Base-by-base conservation (phyloP, 2,888 invertebrate species). In the Melinopterus prodromus region DNA sequence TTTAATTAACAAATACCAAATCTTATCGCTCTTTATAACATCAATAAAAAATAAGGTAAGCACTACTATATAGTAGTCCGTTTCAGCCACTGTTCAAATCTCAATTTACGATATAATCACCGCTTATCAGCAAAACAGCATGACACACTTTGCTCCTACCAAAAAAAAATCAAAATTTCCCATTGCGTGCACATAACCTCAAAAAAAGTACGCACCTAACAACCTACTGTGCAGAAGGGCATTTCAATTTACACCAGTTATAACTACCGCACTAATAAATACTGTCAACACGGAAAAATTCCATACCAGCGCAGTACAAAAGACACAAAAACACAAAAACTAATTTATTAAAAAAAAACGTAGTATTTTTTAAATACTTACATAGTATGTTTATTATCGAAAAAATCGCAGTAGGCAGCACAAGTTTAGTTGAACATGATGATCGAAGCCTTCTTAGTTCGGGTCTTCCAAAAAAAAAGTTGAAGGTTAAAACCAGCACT, bases 241-340 rank as follows among this genome's bases (percentile, higher is more conserved):
- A 86, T 86, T 86, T 86, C 85, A 86, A 87, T 88, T 87, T 86
- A 85, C 87, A 86, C 85, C 83, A 84, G 84, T 86, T 86, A 85
- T 83, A 82, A 82, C 36, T 69, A 26, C 77, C 9, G 71, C 70
- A 77, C 53, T 81, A 81, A 81, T 77, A 75, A 79, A 69, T 16
- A 76, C 69, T 15, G 71, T 77, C 6, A 16, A 16, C 71, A 16
- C 71, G 7, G 26, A 9, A 16, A 16, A 16, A 71, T 15, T n/a
- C 69, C 14, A 16, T 16, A 71, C 26, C 4, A 16, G 14, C 26
- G 3, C 26, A 71, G 26, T 71, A 16, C 26, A 16, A 71, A 5
- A 16, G 16, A 16, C 15, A 7, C 71, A 71, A 16, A 16, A 71
- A 71, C 6, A 16, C 7, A 71, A 71, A 14, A 71, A 71, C 6